Conservation (phyloP, 2,113 vertebrate genomes). For the Campylomormyrus tamandua region DNA sequence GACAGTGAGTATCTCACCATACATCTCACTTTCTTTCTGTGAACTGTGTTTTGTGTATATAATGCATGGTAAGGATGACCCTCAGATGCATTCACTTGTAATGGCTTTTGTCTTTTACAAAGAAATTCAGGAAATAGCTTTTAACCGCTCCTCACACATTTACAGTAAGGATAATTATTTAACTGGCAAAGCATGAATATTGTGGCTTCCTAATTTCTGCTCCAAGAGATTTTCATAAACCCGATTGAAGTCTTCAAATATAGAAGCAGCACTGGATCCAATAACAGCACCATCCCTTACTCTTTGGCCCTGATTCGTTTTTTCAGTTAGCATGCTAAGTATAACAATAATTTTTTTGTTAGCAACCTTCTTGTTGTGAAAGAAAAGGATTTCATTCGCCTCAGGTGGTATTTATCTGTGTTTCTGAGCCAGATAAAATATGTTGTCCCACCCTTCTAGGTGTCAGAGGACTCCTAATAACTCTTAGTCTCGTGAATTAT, state of each 20-base stretch:
- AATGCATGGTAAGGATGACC: not conserved
- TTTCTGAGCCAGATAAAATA: not conserved
- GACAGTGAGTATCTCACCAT: slow-evolving; percentile 75
- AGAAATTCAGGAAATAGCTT: not conserved
- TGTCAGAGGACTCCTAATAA: not conserved
- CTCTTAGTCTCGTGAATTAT: not conserved
- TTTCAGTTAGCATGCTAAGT: not conserved
- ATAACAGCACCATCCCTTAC: slow-evolving; percentile 10
- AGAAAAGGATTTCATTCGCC: slow-evolving; percentile 5
- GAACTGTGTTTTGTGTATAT: not conserved
- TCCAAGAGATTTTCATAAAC: slow-evolving; percentile 39
- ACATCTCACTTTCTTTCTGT: not conserved
- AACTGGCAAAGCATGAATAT: slow-evolving; percentile 29
- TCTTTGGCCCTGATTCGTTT: slow-evolving; percentile 7
- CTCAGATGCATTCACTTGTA: not conserved
- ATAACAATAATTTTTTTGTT: not conserved
- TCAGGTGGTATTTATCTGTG: not conserved
- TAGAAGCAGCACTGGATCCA: slow-evolving; percentile 42
- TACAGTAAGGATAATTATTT: slow-evolving; percentile 22
- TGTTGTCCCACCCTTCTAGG: not conserved
- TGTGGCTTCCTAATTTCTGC: slow-evolving; percentile 21
- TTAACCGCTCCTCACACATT: not conserved
- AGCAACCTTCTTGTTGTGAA: not conserved
- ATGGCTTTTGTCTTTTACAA: not conserved
- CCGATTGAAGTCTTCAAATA: slow-evolving; percentile 40